Conservation (phyloP, 1,140 invertebrate species). For the Temnothorax nylanderi region DNA sequence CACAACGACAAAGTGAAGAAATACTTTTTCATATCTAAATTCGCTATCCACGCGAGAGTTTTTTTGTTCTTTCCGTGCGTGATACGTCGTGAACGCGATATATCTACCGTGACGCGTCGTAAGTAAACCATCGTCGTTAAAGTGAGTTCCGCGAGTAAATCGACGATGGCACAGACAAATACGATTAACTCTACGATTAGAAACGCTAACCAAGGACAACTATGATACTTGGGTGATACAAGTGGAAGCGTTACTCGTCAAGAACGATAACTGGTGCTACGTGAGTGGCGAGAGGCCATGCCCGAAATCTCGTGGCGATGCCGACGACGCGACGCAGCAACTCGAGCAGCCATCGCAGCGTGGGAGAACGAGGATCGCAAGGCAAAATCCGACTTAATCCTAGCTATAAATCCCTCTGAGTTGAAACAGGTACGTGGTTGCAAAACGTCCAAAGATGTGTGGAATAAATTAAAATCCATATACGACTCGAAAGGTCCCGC, state of each 20-base stretch:
- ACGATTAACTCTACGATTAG: neutral
- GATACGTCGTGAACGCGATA: no score
- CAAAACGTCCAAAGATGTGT: neutral
- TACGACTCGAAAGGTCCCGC: neutral
- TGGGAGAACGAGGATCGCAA: neutral
- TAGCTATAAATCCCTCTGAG: neutral
- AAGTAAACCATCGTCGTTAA: no score
- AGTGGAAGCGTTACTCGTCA: conserved; percentile 7
- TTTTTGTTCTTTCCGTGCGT: no score
- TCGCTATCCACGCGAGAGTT: no score
- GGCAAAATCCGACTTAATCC: conserved; percentile 1
- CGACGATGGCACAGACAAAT: neutral
- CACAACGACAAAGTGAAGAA: no score
- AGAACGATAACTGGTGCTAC: neutral
- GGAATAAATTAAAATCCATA: neutral
- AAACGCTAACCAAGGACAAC: conserved; percentile 3
- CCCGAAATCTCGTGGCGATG: no score
- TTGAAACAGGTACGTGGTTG: neutral
- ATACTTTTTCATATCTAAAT: no score
- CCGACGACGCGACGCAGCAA: no score
- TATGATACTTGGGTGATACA: conserved; percentile 10
- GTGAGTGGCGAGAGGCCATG: neutral
- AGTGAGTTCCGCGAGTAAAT: no score
- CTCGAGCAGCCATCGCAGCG: neutral
- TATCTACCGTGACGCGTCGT: no score